Evolutionary conservation across 2,888 invertebrate genomes (phyloP), one percentile per base, ranked within the genome.

Genomic region (Spisula subtruncata): DNA sequence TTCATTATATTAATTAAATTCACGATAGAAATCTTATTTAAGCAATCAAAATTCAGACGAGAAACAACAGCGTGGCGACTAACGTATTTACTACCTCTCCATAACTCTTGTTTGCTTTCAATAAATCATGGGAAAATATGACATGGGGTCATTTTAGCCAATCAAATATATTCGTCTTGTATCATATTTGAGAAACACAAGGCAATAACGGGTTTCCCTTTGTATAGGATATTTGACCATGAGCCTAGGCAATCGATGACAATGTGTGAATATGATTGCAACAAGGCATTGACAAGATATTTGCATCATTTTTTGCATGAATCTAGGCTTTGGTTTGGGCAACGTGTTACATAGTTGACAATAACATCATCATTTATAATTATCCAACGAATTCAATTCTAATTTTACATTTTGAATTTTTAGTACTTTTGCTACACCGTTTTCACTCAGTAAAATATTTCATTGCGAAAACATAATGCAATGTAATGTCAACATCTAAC

Each of bases 71-170:
- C 60, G 6, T 20, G n/a, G 60, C 60, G 60, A n/a, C 60, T 60
- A 60, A 60, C 60, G 60, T 60, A 60, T 60, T 60, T 60, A 60
- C n/a, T 60, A 60, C n/a, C 18, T 60, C 60, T 60, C 60, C 60
- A 60, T n/a, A 60, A 60, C 60, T 60, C 60, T 60, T 60, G n/a
- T 60, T 60, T n/a, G n/a, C n/a, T 60, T n/a, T 60, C 60, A 6
- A 60, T 60, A 60, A 60, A 60, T 60, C 60, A 60, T 20, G 60
- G n/a, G n/a, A n/a, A 60, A 60, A 20, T 20, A 60, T 60, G 60
- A 60, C 60, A 60, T n/a, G n/a, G n/a, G 60, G 60, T 60, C 60
- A 60, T 60, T n/a, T 1, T 1, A 60, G 60, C 60, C 60, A 60
- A 60, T 60, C 60, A 60, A 60, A 60, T 60, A 60, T 60, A 20